These are phyloP conservation scores for Conus ventricosus DNA, from an alignment of 1,140 invertebrate species.

Conservation along the genomic window DNA sequence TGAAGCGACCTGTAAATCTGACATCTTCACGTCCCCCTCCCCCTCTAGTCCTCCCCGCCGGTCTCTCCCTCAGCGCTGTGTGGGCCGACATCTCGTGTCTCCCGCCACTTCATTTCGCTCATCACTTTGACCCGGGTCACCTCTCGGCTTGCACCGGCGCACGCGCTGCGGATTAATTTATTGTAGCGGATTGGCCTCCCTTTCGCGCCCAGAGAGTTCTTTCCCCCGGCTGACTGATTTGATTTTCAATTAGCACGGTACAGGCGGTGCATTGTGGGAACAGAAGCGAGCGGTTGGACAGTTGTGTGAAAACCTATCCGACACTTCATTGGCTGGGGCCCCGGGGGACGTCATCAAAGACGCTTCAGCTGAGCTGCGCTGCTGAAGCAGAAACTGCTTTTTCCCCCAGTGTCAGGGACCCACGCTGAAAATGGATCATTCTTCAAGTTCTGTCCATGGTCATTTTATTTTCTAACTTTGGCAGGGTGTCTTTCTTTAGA, in stretches of 20 bases:
- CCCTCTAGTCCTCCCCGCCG: too few relatives aligned
- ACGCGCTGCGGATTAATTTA: not conserved
- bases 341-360: not conserved
- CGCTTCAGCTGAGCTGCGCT: not conserved
- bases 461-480: too few relatives aligned
- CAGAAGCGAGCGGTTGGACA: not conserved
- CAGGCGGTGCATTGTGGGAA: not conserved
- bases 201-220: not conserved
- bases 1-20: too few relatives aligned
- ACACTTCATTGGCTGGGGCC: not conserved
- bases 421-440: too few relatives aligned
- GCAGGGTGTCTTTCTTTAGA: too few relatives aligned
- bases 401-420: too few relatives aligned
- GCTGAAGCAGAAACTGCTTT: not conserved
- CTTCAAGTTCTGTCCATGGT: too few relatives aligned
- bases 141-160: not conserved
- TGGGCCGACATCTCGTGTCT: not conserved
- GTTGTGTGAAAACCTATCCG: not conserved
- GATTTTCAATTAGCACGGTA: slow-evolving; percentile 2
- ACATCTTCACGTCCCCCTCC: too few relatives aligned
- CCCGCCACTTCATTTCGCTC: not conserved
- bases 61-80: too few relatives aligned
- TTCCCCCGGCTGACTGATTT: not conserved
- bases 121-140: not conserved
- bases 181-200: slow-evolving; percentile 2